Base-by-base conservation (phyloP, 2,113 vertebrate genomes). In the Lutjanus erythropterus region DNA sequence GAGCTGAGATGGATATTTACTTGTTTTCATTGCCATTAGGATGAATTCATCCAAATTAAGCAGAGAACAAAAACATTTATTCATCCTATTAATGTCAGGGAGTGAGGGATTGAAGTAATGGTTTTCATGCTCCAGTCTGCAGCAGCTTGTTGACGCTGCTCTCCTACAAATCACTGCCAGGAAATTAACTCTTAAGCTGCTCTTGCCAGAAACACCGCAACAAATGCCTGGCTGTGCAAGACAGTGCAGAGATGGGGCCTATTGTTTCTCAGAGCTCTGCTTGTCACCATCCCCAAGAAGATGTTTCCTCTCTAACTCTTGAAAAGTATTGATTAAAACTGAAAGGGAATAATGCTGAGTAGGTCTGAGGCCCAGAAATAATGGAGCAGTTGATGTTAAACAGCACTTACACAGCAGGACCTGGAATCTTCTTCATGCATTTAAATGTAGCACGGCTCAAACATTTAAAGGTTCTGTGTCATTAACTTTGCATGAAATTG, bases 81-180 rank as follows among this genome's bases (percentile, higher is more conserved):
- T 93, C 91, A 92, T 91, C 89, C 87, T 90, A 90, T 94, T 93
- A 94, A 93, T 93, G 92, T 95, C 92, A 84, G 81, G 72, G 86
- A 92, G 84, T 91, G 84, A 93, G 84, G 81, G 83, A 91, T 88
- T 90, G 88, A 93, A 92, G 85, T 90, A 90, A 92, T 90, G 89
- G 86, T 84, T 90, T 93, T 90, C 81, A 88, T 92, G 85, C 82
- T 88, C 61, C 80, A 81, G 75, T 84, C 85, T 86, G 71, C 76
- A 64, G 84, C 89, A 76, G 88, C 90, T 91, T 88, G 87, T 86
- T 89, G 91, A 88, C 86, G 88, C 78, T 80, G 71, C 83, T 86
- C 66, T 76, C 68, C 70, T 79, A 86, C 87, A 91, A 89, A 94
- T 92, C 89, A 84, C 87, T 93, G 92, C 86, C 87, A 85, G 86